A percentile compares a stretch with the other conserved stretches of the same genome.
These are phyloP conservation scores for Amphiprion ocellaris DNA, from an alignment of 2,113 vertebrate species.

Conservation along the genomic window DNA sequence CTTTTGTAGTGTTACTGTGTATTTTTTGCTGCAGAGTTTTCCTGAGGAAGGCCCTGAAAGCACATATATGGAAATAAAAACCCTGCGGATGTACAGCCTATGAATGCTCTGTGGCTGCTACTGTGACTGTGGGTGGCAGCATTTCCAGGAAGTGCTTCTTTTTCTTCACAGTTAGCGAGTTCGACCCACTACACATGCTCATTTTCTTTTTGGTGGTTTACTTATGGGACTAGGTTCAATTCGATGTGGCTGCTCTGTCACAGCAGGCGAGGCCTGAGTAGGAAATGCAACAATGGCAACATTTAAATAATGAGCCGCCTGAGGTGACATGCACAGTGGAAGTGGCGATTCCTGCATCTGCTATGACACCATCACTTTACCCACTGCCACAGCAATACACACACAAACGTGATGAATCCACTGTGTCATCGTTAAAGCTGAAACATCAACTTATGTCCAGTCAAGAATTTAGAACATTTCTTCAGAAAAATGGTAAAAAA, in stretches of 20 bases:
- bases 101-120: no score
- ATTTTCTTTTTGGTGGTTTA: conserved; percentile 6
- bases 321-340: background rate
- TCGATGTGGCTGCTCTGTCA: background rate
- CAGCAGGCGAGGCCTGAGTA: background rate
- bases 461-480: background rate
- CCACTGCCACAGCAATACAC: conserved; percentile 7
- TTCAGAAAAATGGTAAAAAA: background rate
- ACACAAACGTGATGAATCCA: background rate
- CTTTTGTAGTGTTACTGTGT: no score
- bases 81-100: no score
- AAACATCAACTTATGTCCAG: background rate
- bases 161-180: no score
- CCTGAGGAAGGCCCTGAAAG: no score
- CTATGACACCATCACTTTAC: conserved; percentile 24
- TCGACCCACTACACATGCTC: background rate
- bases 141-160: no score
- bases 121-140: no score
- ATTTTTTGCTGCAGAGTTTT: no score
- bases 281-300: conserved; percentile 1
- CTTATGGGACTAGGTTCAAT: background rate
- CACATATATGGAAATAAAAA: no score
- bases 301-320: conserved; percentile 28
- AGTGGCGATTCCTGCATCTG: background rate
- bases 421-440: background rate